These are phyloP conservation scores for Leptinotarsa texana DNA, from an alignment of 1,140 invertebrate genomes.

Conservation along the genomic window DNA sequence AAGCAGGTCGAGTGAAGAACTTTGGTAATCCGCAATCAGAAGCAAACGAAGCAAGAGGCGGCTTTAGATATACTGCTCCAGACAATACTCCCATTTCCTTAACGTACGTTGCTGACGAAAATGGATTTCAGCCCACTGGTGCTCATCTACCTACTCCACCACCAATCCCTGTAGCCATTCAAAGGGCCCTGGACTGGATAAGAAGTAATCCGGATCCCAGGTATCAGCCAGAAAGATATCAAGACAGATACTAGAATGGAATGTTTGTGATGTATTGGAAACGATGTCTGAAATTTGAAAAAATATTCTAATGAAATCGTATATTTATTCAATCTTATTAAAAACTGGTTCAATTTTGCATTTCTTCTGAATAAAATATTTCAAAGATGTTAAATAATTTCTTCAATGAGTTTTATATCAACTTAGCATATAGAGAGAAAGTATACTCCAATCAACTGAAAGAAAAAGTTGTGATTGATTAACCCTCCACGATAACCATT, in stretches of 20 bases:
- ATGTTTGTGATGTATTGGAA: neutral
- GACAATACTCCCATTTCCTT: constrained; percentile 23
- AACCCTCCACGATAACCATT: no score
- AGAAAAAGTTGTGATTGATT: no score
- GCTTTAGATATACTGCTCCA: constrained; percentile 31
- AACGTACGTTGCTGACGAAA: constrained; percentile 77
- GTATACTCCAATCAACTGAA: no score
- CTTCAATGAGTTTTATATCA: no score
- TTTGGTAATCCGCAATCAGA: constrained; percentile 22
- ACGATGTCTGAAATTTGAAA: no score
- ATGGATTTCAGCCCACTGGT: constrained; percentile 78
- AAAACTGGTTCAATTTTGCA: neutral
- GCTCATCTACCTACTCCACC: constrained; percentile 83
- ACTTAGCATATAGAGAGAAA: no score
- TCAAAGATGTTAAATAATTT: neutral
- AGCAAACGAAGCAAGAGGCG: constrained; percentile 29
- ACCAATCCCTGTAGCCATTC: constrained; percentile 60
- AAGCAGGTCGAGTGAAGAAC: constrained; percentile 26
- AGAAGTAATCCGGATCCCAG: constrained; percentile 16
- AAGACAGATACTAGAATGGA: neutral
- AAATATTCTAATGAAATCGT: no score
- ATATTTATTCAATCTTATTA: neutral
- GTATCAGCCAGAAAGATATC: constrained; percentile 6
- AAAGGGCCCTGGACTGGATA: constrained; percentile 21
- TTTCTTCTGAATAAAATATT: neutral